Percentiles rank a stretch among this genome's conserved stretches.
phyloP scores from a whole-genome alignment of 2,888 invertebrate species.

The Parnassius apollo region DNA sequence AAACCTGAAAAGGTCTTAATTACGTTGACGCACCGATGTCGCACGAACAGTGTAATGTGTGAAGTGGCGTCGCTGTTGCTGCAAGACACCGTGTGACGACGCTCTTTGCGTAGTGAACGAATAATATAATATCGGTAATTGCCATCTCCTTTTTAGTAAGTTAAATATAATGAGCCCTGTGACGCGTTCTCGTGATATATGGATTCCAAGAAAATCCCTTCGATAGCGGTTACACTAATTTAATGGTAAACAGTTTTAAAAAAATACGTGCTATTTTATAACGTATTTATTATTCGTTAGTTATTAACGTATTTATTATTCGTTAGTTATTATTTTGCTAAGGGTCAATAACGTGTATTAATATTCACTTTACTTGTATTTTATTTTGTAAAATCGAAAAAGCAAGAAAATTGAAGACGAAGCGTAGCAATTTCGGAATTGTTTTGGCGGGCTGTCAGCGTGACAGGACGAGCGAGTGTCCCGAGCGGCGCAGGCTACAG shows the following conservation, averaged over 20 bases:
- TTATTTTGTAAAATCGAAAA: too few relatives aligned
- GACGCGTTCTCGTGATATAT: conserved; percentile 30
- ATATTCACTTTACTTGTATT: too few relatives aligned
- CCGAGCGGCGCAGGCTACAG: conserved; percentile 47
- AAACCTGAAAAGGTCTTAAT: too few relatives aligned
- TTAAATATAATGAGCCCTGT: conserved; percentile 35
- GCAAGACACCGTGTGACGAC: too few relatives aligned
- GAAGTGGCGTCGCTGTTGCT: too few relatives aligned
- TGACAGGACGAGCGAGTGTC: conserved; percentile 49
- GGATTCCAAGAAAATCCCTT: conserved; percentile 22
- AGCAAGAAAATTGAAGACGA: not conserved
- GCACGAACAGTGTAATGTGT: too few relatives aligned
- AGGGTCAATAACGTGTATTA: too few relatives aligned
- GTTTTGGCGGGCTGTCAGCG: conserved; percentile 41
- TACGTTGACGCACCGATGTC: too few relatives aligned
- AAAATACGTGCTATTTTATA: too few relatives aligned
- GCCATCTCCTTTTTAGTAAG: conserved; percentile 45
- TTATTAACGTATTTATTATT: too few relatives aligned
- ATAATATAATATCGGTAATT: conserved; percentile 60
- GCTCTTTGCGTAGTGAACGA: conserved; percentile 29
- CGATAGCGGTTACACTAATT: conserved; percentile 10
- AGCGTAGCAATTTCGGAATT: conserved; percentile 48
- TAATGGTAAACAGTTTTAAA: conserved; percentile 2
- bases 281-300: too few relatives aligned
- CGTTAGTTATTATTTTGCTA: too few relatives aligned